Conservation (phyloP, 2,797 vertebrate species). For the Acanthornis magna region DNA sequence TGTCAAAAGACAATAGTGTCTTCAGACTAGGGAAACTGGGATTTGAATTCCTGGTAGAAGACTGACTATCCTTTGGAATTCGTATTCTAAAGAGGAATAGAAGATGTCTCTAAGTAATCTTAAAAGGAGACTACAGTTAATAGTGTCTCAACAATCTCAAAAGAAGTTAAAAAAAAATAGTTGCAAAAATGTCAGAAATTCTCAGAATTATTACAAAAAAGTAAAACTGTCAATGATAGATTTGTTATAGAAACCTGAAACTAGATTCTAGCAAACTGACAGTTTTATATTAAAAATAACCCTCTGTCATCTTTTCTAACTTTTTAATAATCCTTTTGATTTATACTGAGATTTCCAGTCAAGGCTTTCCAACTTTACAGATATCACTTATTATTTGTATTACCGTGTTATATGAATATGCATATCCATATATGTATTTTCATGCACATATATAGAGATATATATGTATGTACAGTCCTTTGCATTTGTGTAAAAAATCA, state of each 20-base stretch:
- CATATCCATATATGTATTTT: neutral
- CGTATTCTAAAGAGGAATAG: neutral
- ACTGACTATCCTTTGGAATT: conserved; percentile 17
- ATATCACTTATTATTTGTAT: neutral
- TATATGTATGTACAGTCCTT: neutral
- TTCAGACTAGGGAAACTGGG: neutral
- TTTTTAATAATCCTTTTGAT: conserved; percentile 20
- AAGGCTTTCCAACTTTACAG: neutral
- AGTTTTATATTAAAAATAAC: conserved; percentile 12
- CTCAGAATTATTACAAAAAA: conserved; percentile 31
- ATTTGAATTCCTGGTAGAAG: conserved; percentile 33
- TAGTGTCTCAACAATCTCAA: conserved; percentile 13
- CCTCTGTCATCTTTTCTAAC: neutral
- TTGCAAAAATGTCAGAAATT: conserved; percentile 32
- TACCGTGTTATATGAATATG: neutral
- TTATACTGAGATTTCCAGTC: neutral
- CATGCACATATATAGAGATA: neutral
- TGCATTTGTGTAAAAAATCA: neutral
- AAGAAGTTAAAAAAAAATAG: conserved; percentile 30
- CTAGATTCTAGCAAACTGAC: conserved; percentile 26
- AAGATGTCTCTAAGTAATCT: neutral
- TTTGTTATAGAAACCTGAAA: conserved; percentile 15
- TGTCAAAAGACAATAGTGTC: conserved; percentile 8
- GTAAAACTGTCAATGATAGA: conserved; percentile 22
- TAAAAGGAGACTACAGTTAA: conserved; percentile 27